These are phyloP conservation scores for Pteronotus mesoamericanus DNA, from an alignment of 2,797 vertebrate species.

Conservation along the genomic window DNA sequence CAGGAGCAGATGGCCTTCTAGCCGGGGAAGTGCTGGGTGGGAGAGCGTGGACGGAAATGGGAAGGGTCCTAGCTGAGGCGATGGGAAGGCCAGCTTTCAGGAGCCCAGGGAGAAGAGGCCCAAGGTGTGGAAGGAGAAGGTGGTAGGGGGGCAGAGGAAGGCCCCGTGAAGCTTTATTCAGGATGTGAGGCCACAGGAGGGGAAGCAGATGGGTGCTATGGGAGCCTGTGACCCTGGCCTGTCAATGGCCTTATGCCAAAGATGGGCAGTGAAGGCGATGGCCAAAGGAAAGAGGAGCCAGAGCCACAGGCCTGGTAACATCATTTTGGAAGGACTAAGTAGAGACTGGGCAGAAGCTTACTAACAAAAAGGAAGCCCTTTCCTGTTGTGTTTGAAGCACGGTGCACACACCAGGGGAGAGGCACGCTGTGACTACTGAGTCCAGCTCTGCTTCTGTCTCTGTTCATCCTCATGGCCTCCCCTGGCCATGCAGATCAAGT, in stretches of 20 bases:
- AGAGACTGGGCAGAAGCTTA: not conserved
- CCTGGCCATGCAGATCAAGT: not conserved
- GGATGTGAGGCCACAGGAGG: not conserved
- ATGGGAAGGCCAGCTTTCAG: not conserved
- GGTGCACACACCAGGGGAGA: not conserved
- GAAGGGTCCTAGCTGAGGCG: not conserved
- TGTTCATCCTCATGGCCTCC: not conserved
- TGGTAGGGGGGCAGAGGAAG: not conserved
- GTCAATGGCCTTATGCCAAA: fast-evolving
- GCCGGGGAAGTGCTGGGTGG: fast-evolving
- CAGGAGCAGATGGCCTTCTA: fast-evolving
- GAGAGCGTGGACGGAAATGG: too few species aligned
- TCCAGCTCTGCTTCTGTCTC: not conserved
- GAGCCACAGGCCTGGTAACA: not conserved
- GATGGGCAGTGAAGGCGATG: not conserved
- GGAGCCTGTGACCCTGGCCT: not conserved
- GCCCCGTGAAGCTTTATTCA: too few species aligned
- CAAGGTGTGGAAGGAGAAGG: not conserved
- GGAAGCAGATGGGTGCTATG: not conserved
- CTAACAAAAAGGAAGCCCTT: not conserved
- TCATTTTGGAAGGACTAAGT: not conserved
- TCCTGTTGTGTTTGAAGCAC: not conserved
- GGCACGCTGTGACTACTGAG: not conserved
- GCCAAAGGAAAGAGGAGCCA: not conserved
- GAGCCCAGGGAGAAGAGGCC: not conserved